Evolutionary conservation across 1,140 invertebrate species (phyloP).

Genomic region (Aphidius gifuensis): DNA sequence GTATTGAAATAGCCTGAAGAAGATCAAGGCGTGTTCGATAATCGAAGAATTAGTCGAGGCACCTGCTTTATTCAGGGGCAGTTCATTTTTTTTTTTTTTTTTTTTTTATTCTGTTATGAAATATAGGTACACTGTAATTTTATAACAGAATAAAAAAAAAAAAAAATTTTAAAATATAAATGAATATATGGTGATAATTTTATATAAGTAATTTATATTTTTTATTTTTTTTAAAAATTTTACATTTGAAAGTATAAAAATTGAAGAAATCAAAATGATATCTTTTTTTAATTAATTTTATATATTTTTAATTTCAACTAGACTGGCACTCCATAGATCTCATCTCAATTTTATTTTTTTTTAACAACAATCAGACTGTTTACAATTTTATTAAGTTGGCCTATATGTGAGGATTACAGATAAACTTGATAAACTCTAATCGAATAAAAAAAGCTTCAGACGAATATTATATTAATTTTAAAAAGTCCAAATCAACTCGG

Average conservation of each 20-base stretch:
- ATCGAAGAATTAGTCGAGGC: slow-evolving; percentile 33
- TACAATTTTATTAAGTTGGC: no score
- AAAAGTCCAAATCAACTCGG: no score
- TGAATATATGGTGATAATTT: neutral
- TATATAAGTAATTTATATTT: neutral
- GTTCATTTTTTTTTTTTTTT: neutral
- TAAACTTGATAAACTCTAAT: no score
- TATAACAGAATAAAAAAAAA: slow-evolving; percentile 21
- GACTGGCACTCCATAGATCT: no score
- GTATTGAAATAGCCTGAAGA: neutral
- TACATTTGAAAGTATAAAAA: neutral
- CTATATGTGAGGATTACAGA: no score
- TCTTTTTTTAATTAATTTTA: no score
- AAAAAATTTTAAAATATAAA: neutral
- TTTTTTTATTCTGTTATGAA: slow-evolving; percentile 15
- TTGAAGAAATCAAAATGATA: no score
- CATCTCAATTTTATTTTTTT: no score
- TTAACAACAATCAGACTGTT: no score
- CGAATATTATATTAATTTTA: no score
- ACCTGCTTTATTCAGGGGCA: slow-evolving; percentile 19
- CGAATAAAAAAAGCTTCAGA: no score
- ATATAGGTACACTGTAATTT: neutral
- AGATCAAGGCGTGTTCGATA: slow-evolving; percentile 28
- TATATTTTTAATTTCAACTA: no score
- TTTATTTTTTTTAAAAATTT: neutral